Percentiles rank a stretch among this genome's conserved stretches.
These are phyloP conservation scores for Pollenia angustigena DNA, from an alignment of 2,888 invertebrate genomes.

Conservation along the genomic window DNA sequence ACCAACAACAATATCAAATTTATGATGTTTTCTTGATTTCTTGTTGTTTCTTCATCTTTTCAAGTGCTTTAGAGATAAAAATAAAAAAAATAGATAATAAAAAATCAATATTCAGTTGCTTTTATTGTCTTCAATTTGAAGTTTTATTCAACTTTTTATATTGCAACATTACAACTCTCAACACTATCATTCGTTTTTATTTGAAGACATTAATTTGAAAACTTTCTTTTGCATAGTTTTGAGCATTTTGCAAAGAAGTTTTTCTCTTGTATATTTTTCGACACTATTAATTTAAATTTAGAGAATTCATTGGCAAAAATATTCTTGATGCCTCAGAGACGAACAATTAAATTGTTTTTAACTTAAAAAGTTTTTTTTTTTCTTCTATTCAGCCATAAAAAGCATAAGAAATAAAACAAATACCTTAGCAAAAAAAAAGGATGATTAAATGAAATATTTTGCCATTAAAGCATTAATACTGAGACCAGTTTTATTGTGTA, in stretches of 20 bases:
- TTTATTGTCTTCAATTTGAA: conserved; percentile 31
- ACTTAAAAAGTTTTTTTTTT: background rate
- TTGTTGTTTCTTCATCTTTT: background rate
- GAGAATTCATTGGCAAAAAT: conserved; percentile 29
- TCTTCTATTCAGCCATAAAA: background rate
- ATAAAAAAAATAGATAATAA: background rate
- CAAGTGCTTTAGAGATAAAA: background rate
- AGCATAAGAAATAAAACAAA: background rate
- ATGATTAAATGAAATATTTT: conserved; percentile 4
- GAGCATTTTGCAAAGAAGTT: conserved; percentile 23
- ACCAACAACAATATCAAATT: background rate
- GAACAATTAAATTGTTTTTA: conserved; percentile 21
- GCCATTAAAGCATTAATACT: background rate
- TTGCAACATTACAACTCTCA: conserved; percentile 42
- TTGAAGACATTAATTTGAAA: conserved; percentile 60
- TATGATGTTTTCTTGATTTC: background rate
- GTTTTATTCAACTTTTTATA: conserved; percentile 35
- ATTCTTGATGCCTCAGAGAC: conserved; percentile 18
- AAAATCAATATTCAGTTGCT: conserved; percentile 26
- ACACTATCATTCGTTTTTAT: conserved; percentile 63
- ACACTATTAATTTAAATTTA: conserved; percentile 61
- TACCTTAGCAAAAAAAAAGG: background rate
- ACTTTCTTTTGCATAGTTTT: conserved; percentile 62
- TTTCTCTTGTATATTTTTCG: conserved; percentile 13
- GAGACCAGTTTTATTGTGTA: background rate